Base-by-base conservation (phyloP, 2,888 invertebrate genomes). In the Blastobasis lacticolella region DNA sequence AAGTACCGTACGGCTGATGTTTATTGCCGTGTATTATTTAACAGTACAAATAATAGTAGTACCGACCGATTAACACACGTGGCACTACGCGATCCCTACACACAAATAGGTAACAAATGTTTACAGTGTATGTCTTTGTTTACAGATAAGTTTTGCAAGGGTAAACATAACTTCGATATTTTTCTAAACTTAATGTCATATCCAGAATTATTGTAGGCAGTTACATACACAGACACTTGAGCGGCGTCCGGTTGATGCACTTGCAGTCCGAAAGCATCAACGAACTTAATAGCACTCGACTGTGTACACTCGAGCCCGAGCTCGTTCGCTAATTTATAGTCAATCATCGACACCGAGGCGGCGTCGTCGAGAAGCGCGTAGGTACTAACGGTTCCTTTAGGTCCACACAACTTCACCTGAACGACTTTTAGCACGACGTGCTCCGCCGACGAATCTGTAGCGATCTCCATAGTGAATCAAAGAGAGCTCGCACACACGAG, bases 21-120 rank as follows among this genome's bases (percentile, higher is more conserved):
- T 54, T 51, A 7, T 45, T 50, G n/a, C 58, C 57, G 8, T 52
- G 52, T 37, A 55, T 9, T 23, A 59, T 51, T 51, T 60, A n/a
- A n/a, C n/a, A n/a, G n/a, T 49, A 37, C 8, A 61, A 23, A 47
- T 10, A 52, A 55, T 61, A 57, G 50, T 61, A 59, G 49, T 61
- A 58, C 49, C 58, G 51, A 1, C 61, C 59, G 9, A 61, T 57
- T 1, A 59, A 47, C 41, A 59, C 36, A 37, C 54, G 55, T 47
- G 58, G 59, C 54, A 49, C 54, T 37, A 57, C 57, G 50, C 54
- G 48, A 43, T 56, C 49, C 37, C 49, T 55, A 52, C 57, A 56
- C 7, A 54, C 56, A 49, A 46, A 57, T 38, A 54, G 45, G 50
- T 10, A 10, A 45, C 23, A 58, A 54, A 41, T 54, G 50, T 9